Conservation (phyloP, 2,888 invertebrate genomes). For the Monochamus alternatus region DNA sequence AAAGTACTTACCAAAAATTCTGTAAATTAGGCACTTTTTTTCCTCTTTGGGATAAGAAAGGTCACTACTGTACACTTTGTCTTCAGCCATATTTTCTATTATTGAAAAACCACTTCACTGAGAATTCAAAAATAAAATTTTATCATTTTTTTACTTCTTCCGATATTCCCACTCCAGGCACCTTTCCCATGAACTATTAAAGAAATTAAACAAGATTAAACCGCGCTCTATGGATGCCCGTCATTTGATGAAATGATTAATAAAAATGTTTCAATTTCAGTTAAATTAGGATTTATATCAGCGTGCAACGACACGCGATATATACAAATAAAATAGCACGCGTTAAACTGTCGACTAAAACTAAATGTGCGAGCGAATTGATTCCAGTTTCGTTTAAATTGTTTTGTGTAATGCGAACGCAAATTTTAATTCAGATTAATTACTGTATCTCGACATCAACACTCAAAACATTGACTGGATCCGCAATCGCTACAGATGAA, state of each 20-base stretch:
- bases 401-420: neutral
- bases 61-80: conserved; percentile 65
- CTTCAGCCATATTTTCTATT: conserved; percentile 53
- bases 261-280: no score
- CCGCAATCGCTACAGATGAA: conserved; percentile 12
- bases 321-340: conserved; percentile 4
- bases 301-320: conserved; percentile 8
- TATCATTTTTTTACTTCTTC: conserved; percentile 28
- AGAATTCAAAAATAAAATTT: conserved; percentile 23
- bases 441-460: neutral
- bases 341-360: neutral
- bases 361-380: conserved; percentile 9
- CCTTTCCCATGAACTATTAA: conserved; percentile 12
- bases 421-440: conserved; percentile 18
- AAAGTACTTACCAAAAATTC: conserved; percentile 59
- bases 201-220: conserved; percentile 15
- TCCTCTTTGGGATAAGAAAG: conserved; percentile 68
- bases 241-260: no score
- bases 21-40: conserved; percentile 67
- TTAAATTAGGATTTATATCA: neutral
- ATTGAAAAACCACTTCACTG: neutral
- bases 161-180: conserved; percentile 9
- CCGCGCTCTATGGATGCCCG: neutral
- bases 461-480: neutral
- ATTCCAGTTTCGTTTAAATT: conserved; percentile 14